phyloP scores from a whole-genome alignment of 1,140 invertebrate genomes.

The Drosophila kikkawai region DNA sequence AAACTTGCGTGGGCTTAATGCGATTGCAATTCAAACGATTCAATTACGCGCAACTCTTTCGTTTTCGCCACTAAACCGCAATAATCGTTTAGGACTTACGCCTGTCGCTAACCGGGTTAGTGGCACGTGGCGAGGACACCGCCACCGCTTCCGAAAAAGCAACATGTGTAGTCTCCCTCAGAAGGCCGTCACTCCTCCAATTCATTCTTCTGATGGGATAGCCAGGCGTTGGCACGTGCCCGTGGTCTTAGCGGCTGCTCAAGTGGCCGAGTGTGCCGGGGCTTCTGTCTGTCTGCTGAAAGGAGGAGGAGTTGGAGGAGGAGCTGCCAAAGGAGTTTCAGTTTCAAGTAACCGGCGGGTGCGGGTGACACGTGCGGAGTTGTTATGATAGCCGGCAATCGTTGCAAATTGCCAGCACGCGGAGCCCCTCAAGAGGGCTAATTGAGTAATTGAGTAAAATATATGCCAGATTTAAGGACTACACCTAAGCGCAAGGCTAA shows the following conservation, averaged over 20 bases:
- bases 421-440: conserved; percentile 39
- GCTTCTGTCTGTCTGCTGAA: conserved; percentile 16
- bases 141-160: conserved; percentile 51
- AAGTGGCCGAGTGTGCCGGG: conserved; percentile 60
- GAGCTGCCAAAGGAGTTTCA: conserved; percentile 15
- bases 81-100: conserved; percentile 71
- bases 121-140: conserved; percentile 61
- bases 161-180: conserved; percentile 60
- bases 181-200: conserved; percentile 8
- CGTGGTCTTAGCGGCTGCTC: conserved; percentile 58
- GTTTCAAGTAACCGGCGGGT: conserved; percentile 31
- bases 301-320: background rate
- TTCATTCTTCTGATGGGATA: conserved; percentile 17
- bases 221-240: conserved; percentile 43
- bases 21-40: conserved; percentile 43
- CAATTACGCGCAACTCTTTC: conserved; percentile 71
- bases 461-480: conserved; percentile 11
- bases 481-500: background rate
- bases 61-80: conserved; percentile 59
- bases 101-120: conserved; percentile 75
- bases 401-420: conserved; percentile 56
- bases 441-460: conserved; percentile 42
- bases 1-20: conserved; percentile 53
- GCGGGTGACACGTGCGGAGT: conserved; percentile 49
- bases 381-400: conserved; percentile 70